These are phyloP conservation scores for Telmatochromis brachygnathus DNA, from an alignment of 2,113 vertebrate genomes.

Conservation along the genomic window DNA sequence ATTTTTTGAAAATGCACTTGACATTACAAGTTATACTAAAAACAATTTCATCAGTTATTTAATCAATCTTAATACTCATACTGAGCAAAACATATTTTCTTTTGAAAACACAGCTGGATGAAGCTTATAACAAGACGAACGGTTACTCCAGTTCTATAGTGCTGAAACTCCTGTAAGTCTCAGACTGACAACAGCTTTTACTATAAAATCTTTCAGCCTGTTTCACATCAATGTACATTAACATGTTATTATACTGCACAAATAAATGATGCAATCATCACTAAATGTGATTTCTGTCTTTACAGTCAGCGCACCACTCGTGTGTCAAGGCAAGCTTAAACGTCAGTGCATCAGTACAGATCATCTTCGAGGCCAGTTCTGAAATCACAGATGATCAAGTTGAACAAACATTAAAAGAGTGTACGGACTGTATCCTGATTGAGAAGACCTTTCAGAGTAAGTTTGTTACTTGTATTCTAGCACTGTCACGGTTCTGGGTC, in stretches of 20 bases:
- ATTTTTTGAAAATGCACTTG: neutral
- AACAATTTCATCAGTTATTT: neutral
- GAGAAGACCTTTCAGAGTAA: rapidly evolving
- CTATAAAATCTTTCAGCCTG: neutral
- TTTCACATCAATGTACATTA: neutral
- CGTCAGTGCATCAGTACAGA: neutral
- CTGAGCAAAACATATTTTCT: neutral
- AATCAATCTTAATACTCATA: neutral
- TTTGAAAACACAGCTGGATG: neutral
- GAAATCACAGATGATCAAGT: neutral
- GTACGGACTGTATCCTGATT: rapidly evolving
- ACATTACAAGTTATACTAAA: neutral
- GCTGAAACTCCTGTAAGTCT: slow-evolving; percentile 27
- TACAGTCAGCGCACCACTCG: neutral
- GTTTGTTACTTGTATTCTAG: neutral
- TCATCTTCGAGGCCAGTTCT: neutral
- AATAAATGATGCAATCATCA: neutral
- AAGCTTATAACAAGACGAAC: rapidly evolving
- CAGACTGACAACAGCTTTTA: neutral
- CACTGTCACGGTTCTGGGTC: rapidly evolving
- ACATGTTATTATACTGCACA: neutral
- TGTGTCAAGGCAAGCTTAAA: rapidly evolving
- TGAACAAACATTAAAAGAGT: rapidly evolving
- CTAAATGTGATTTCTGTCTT: neutral
- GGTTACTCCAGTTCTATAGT: neutral